phyloP scores from a whole-genome alignment of 2,113 vertebrate species.

The Crotophaga sulcirostris region DNA sequence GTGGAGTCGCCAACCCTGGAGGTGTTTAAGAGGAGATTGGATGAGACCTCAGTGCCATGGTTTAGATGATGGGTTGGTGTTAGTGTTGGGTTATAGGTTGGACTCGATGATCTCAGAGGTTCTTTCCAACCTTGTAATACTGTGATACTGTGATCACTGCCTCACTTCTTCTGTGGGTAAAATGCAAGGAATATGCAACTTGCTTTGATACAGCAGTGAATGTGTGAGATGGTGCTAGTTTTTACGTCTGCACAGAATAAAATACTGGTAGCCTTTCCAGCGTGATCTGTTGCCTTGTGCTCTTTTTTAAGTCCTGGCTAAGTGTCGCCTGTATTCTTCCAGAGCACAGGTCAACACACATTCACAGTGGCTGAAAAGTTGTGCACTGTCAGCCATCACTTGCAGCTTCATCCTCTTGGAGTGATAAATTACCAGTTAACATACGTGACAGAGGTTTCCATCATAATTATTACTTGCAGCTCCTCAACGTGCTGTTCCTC shows the following conservation, averaged over 20 bases:
- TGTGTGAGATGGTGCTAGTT: background rate
- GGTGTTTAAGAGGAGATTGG: no score
- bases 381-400: background rate
- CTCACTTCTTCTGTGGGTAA: background rate
- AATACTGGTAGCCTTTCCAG: background rate
- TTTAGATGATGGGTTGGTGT: no score
- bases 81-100: no score
- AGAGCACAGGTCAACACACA: background rate
- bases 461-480: background rate
- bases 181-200: background rate
- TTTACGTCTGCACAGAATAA: background rate
- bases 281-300: background rate
- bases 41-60: no score
- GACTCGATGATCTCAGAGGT: no score
- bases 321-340: background rate
- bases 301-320: background rate
- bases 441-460: background rate
- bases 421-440: background rate
- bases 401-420: background rate
- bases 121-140: no score
- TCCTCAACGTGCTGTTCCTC: background rate
- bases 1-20: no score
- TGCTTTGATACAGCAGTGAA: background rate
- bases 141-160: no score
- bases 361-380: background rate